A percentile compares a stretch with the other conserved stretches of the same genome.
Evolutionary conservation across 2,797 vertebrate species (phyloP).

Genomic region (Malurus leucopterus): DNA sequence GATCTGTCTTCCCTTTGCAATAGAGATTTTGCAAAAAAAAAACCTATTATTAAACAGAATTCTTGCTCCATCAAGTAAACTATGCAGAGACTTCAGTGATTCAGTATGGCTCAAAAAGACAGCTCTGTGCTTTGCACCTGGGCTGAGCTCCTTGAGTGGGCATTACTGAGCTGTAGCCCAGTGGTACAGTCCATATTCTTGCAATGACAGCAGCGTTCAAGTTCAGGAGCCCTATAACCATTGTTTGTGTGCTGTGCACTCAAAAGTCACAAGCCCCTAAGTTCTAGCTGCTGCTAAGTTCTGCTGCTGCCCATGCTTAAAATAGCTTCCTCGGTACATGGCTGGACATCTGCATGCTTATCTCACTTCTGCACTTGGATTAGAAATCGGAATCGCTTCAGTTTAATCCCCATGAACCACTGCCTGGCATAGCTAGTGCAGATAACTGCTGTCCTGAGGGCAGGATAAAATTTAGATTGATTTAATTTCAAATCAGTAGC

Average conservation of each 20-base stretch:
- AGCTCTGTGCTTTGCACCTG: rapidly evolving
- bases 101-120: neutral
- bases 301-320: neutral
- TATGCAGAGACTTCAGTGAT: neutral
- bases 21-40: neutral
- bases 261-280: neutral
- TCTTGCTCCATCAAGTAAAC: neutral
- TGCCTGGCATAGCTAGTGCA: neutral
- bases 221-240: neutral
- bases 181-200: neutral
- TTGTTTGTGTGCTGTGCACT: neutral
- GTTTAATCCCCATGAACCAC: neutral
- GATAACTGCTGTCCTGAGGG: neutral
- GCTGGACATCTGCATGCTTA: neutral
- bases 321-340: neutral
- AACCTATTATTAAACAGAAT: neutral
- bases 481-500: neutral
- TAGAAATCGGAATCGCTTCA: neutral
- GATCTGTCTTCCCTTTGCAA: neutral
- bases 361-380: neutral
- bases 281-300: neutral
- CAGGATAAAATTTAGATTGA: neutral
- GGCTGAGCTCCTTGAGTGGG: neutral
- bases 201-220: neutral
- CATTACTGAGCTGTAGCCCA: neutral